A percentile compares a stretch with the other conserved stretches of the same genome.
phyloP scores from a whole-genome alignment of 2,888 invertebrate species.

The Sinohyriopsis cumingii region DNA sequence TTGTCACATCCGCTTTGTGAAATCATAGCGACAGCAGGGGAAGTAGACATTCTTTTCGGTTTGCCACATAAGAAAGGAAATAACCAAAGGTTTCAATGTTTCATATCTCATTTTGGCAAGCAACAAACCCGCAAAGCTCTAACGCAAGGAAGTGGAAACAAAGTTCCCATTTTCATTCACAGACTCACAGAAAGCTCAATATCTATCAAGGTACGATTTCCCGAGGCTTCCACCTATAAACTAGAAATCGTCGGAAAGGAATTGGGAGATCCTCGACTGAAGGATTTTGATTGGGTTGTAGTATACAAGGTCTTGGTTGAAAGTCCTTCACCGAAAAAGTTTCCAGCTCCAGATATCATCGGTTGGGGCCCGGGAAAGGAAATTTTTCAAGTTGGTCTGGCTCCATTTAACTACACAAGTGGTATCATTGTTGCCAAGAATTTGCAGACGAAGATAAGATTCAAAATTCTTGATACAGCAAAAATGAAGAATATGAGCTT shows the following conservation, averaged over 20 bases:
- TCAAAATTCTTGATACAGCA: constrained; percentile 34
- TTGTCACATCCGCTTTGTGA: constrained; percentile 54
- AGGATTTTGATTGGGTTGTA: constrained; percentile 54
- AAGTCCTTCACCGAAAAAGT: constrained; percentile 45
- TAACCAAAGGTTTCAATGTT: constrained; percentile 50
- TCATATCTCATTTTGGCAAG: constrained; percentile 50
- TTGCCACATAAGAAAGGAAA: constrained; percentile 39
- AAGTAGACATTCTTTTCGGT: constrained; percentile 56
- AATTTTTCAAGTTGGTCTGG: constrained; percentile 35
- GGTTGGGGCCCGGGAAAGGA: constrained; percentile 64
- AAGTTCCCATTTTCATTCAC: constrained; percentile 49
- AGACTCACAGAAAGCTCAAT: constrained; percentile 45
- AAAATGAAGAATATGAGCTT: constrained; percentile 36
- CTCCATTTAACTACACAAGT: constrained; percentile 37
- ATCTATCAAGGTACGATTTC: constrained; percentile 47
- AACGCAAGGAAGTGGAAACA: constrained; percentile 35
- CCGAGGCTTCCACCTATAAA: constrained; percentile 53
- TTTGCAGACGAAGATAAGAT: constrained; percentile 33
- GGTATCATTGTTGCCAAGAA: constrained; percentile 37
- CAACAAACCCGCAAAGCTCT: constrained; percentile 38
- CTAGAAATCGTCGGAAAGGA: constrained; percentile 64
- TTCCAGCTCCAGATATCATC: constrained; percentile 58
- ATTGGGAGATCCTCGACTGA: constrained; percentile 34
- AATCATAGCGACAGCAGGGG: constrained; percentile 49
- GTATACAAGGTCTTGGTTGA: constrained; percentile 51